Conservation (phyloP, 1,140 invertebrate genomes). For the Heliconius hewitsoni region DNA sequence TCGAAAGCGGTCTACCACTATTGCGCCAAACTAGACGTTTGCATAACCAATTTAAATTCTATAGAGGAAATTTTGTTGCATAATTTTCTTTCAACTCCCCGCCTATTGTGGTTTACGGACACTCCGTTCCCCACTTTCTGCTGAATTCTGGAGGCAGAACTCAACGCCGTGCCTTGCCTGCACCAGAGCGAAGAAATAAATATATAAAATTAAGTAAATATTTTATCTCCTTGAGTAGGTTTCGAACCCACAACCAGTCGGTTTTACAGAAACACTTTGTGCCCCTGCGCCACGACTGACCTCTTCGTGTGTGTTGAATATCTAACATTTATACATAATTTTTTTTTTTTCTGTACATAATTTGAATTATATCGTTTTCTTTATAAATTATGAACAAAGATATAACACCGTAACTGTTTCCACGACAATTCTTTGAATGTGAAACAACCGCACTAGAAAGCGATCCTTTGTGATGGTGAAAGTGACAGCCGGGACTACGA, state of each 20-base stretch:
- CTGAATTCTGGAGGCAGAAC: too few species aligned
- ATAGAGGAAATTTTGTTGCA: slow-evolving; percentile 27
- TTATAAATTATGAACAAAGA: neutral
- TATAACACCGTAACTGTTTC: neutral
- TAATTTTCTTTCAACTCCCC: neutral
- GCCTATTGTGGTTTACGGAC: neutral
- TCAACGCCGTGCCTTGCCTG: too few species aligned
- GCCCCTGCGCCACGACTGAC: too few species aligned
- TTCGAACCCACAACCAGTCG: too few species aligned
- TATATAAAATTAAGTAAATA: too few species aligned
- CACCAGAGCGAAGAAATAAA: too few species aligned
- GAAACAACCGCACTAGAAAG: slow-evolving; percentile 63
- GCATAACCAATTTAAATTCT: slow-evolving; percentile 43
- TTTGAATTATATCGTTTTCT: neutral
- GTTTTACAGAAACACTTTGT: too few species aligned
- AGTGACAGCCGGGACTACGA: slow-evolving; percentile 41
- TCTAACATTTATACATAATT: too few species aligned
- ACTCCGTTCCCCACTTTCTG: too few species aligned
- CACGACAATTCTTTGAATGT: slow-evolving; percentile 38
- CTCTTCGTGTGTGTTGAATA: too few species aligned
- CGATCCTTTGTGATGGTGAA: slow-evolving; percentile 70
- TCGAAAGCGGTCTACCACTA: slow-evolving; percentile 44
- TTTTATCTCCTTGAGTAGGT: too few species aligned
- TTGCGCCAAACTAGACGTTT: slow-evolving; percentile 38
- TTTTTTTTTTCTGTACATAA: too few species aligned